These are phyloP conservation scores for Halictus quadricinctus DNA, from an alignment of 2,888 invertebrate species.

Conservation along the genomic window DNA sequence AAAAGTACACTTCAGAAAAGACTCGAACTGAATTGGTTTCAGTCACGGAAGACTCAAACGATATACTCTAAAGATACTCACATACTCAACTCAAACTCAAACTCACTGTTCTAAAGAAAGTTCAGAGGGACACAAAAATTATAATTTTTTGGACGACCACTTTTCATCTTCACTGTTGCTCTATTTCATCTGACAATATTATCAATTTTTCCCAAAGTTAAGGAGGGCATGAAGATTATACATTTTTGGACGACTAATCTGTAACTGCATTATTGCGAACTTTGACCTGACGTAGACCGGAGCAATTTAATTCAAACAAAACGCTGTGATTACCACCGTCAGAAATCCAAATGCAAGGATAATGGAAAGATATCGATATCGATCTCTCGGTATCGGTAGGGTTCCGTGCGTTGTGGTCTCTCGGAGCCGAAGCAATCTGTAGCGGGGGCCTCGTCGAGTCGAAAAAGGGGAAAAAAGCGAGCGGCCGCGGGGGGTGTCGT, in stretches of 20 bases:
- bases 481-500: not conserved
- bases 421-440: not conserved
- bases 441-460: not conserved
- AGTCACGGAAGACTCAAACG: too few species aligned
- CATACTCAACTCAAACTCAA: not conserved
- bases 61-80: not conserved
- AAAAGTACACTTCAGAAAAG: not conserved
- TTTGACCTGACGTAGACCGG: too few species aligned
- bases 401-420: not conserved
- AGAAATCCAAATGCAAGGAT: not conserved
- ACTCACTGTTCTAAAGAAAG: too few species aligned
- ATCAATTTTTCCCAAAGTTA: too few species aligned
- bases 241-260: too few species aligned
- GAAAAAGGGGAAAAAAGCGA: constrained; percentile 4
- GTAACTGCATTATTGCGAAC: too few species aligned
- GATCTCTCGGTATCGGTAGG: not conserved
- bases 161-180: too few species aligned
- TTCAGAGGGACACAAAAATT: too few species aligned
- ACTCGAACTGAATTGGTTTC: not conserved
- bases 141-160: too few species aligned
- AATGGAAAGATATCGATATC: not conserved
- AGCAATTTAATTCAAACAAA: not conserved
- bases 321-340: not conserved
- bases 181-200: too few species aligned
- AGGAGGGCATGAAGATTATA: too few species aligned